A percentile compares a stretch with the other conserved stretches of the same genome.
These are phyloP conservation scores for Neoscelio sp. DNA, from an alignment of 2,888 invertebrate species.

Conservation along the genomic window DNA sequence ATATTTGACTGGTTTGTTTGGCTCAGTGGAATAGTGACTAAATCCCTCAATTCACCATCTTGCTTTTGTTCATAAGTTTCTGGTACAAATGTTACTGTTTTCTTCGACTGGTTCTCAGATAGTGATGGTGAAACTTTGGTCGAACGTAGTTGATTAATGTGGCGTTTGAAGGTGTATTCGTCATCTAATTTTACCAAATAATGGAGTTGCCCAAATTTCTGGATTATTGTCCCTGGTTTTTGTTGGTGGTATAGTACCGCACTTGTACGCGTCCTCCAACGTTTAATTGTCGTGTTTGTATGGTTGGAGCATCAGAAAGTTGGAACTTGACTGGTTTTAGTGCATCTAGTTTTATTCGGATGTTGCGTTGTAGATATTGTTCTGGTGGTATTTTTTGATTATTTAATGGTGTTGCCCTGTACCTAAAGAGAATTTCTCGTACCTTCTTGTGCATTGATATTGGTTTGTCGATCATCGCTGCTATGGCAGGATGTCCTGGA, in stretches of 20 bases:
- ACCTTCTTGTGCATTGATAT: constrained; percentile 20
- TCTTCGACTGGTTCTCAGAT: not conserved
- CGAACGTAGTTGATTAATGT: constrained; percentile 14
- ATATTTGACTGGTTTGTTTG: no score
- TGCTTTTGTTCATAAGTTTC: no score
- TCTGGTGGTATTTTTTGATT: constrained; percentile 28
- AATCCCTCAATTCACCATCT: no score
- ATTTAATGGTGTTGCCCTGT: constrained; percentile 27
- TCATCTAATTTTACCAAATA: constrained; percentile 29
- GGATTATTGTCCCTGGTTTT: constrained; percentile 10
- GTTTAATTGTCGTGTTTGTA: constrained; percentile 9
- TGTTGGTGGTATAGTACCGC: constrained; percentile 30
- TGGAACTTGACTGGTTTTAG: constrained; percentile 17
- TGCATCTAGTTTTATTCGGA: constrained; percentile 23
- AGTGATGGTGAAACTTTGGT: not conserved
- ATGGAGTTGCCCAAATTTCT: constrained; percentile 26
- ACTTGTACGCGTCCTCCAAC: constrained; percentile 45
- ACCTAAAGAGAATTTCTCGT: constrained; percentile 46
- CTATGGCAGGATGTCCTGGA: constrained; percentile 57
- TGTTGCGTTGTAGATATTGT: constrained; percentile 6
- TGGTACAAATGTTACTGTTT: no score
- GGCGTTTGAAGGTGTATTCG: constrained; percentile 34
- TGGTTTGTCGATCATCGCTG: constrained; percentile 19
- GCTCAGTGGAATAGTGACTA: no score
- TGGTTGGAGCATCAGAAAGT: not conserved